phyloP scores from a whole-genome alignment of 1,140 invertebrate species.

The Druon quercuslanigerum region DNA sequence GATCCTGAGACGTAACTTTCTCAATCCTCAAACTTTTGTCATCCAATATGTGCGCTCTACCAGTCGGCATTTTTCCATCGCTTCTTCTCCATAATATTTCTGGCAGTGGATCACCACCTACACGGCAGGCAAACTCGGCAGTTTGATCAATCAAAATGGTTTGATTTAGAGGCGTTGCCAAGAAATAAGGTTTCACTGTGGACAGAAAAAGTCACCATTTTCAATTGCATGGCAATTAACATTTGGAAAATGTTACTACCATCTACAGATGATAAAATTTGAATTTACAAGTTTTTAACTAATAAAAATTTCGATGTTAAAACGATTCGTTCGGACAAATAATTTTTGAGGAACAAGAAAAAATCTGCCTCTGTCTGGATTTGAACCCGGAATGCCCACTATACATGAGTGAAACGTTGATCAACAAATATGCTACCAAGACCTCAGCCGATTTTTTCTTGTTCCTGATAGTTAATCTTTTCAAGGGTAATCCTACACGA shows the following conservation, averaged over 20 bases:
- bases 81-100: constrained; percentile 93
- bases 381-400: no score
- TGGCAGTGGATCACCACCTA: constrained; percentile 92
- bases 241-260: no score
- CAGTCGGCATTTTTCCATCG: constrained; percentile 87
- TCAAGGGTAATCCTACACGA: no score
- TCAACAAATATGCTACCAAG: no score
- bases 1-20: constrained; percentile 84
- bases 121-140: constrained; percentile 91
- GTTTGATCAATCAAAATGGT: constrained; percentile 87
- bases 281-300: neutral
- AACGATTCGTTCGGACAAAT: no score
- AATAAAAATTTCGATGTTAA: no score
- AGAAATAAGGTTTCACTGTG: constrained; percentile 92
- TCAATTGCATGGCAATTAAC: constrained; percentile 10
- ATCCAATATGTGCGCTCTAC: constrained; percentile 83
- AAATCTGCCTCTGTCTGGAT: no score
- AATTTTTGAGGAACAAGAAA: no score
- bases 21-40: constrained; percentile 86
- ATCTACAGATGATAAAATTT: neutral
- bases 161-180: constrained; percentile 88
- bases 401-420: no score
- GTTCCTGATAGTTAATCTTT: no score
- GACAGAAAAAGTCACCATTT: constrained; percentile 64
- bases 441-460: no score